Conservation (phyloP, 2,888 invertebrate genomes). For the Arge pagana region DNA sequence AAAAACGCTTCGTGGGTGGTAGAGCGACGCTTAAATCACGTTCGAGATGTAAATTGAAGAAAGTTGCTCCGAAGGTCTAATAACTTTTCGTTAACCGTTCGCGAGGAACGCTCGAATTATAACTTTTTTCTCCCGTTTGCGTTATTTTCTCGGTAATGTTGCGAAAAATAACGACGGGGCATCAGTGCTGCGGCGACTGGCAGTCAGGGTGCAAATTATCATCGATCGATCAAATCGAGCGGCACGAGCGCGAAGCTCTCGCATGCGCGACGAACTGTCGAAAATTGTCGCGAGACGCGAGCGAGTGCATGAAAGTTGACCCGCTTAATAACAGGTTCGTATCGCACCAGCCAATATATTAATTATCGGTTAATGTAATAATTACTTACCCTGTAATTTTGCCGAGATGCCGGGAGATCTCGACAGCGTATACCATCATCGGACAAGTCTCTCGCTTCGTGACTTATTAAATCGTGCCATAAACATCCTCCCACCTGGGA, state of each 20-base stretch:
- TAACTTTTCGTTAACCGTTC: slow-evolving; percentile 3
- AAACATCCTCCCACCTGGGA: no score
- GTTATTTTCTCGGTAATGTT: no score
- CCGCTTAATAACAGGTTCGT: slow-evolving; percentile 49
- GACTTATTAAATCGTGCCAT: no score
- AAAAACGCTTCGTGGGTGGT: background rate
- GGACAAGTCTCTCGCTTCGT: no score
- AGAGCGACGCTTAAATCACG: slow-evolving; percentile 1
- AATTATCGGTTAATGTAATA: slow-evolving; percentile 55
- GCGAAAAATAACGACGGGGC: no score
- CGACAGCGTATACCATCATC: no score
- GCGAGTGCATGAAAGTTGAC: no score
- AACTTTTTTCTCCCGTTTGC: no score
- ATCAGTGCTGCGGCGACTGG: no score
- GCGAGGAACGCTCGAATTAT: no score
- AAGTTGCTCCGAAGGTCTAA: background rate
- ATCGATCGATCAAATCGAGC: slow-evolving; percentile 40
- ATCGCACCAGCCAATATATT: slow-evolving; percentile 47
- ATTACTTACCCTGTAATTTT: slow-evolving; percentile 53
- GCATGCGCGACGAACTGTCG: no score
- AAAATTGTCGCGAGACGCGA: no score
- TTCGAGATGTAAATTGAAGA: slow-evolving; percentile 3
- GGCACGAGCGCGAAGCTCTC: background rate
- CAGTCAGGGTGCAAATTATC: slow-evolving; percentile 37
- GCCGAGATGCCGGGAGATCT: slow-evolving; percentile 42